Evolutionary conservation across 2,888 invertebrate genomes (phyloP), one percentile per base, ranked within the genome.

Genomic region (Caenorhabditis sp.): DNA sequence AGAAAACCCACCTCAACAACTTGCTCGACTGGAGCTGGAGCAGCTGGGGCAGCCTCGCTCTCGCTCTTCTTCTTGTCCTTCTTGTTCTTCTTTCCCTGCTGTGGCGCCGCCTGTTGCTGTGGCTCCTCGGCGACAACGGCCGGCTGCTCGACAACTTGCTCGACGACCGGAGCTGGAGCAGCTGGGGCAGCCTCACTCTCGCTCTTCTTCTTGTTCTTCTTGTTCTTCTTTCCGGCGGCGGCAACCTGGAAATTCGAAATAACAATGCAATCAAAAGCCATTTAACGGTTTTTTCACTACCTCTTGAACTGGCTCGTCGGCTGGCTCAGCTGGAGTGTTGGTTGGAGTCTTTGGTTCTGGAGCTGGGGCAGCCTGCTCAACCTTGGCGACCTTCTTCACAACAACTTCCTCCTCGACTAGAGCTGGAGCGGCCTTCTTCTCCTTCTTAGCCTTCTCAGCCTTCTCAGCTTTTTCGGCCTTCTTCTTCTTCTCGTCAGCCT

Each of bases 161-260:
- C 74, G 24, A 69, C n/a, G n/a, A n/a, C n/a, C n/a, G n/a, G n/a
- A n/a, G n/a, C 72, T n/a, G 62, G 56, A 22, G 69, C n/a, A n/a
- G n/a, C 55, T 11, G 64, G 56, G 15, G 61, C 71, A 18, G 68
- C 37, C 67, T 83, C 83, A 35, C 72, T 78, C 56, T 82, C 85
- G 62, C 79, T 79, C 55, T 80, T 72, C 77, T 79, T 82, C 82
- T 84, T 85, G 65, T 72, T 81, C 72, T 83, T 80, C 71, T 81
- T 81, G 70, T 84, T 74, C 70, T 79, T 80, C 65, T 80, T 83
- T 58, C 67, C 64, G 72, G 77, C 24, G 40, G 60, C 18, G 15
- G 60, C 61, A n/a, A 26, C 50, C 77, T 77, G 69, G 44, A 77
- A 68, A 13, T 50, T 77, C 62, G 44, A 77, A 68, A 13, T 50